Conservation (phyloP, 2,888 invertebrate genomes). For the Catocala fraxini region DNA sequence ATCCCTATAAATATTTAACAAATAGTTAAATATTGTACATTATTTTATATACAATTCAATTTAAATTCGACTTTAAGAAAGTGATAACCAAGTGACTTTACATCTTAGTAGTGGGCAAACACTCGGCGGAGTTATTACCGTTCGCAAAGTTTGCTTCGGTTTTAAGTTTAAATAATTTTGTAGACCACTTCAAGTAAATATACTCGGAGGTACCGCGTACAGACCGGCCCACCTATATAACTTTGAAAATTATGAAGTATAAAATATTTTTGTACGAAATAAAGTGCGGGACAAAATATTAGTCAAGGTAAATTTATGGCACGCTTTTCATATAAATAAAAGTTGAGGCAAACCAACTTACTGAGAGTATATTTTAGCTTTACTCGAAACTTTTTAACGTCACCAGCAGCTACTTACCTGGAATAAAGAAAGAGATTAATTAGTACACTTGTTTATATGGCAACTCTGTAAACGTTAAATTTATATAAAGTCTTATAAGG, state of each 20-base stretch:
- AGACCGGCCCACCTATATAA: slow-evolving; percentile 40
- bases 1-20: too few relatives aligned
- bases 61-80: not conserved
- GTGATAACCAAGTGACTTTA: slow-evolving; percentile 24
- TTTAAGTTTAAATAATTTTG: slow-evolving; percentile 75
- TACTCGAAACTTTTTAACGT: slow-evolving; percentile 18
- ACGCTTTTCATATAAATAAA: slow-evolving; percentile 18
- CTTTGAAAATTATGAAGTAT: slow-evolving; percentile 36
- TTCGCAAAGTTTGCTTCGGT: slow-evolving; percentile 67
- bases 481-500: not conserved
- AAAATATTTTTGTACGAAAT: slow-evolving; percentile 41
- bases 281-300: slow-evolving; percentile 39
- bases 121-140: slow-evolving; percentile 67
- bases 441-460: slow-evolving; percentile 17
- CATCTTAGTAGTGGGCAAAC: slow-evolving; percentile 39
- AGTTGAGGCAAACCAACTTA: slow-evolving; percentile 39
- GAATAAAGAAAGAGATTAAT: slow-evolving; percentile 45
- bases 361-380: slow-evolving; percentile 26
- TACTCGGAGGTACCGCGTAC: slow-evolving; percentile 52
- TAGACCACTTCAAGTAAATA: slow-evolving; percentile 73
- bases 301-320: slow-evolving; percentile 27
- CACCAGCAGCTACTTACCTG: slow-evolving; percentile 56
- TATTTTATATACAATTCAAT: not conserved
- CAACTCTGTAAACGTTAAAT: slow-evolving; percentile 5
- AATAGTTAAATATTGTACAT: too few relatives aligned